Evolutionary conservation across 35 echinoderm and acorn worm species (phyloP).

Genomic region (Heliocidaris tuberculata): DNA sequence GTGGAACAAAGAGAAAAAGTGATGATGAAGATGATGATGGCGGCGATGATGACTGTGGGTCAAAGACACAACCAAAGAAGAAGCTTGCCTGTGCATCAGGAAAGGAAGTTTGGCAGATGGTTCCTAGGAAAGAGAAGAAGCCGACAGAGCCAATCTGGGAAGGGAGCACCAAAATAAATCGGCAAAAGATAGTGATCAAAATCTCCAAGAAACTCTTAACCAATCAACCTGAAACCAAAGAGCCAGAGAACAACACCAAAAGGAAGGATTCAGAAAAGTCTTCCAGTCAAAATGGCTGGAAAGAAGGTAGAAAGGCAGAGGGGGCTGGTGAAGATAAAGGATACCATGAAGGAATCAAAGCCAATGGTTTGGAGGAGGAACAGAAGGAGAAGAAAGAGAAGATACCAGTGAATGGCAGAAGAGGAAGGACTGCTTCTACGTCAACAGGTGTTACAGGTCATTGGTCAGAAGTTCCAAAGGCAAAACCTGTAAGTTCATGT

Average conservation of each 20-base stretch:
- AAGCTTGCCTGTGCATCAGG: background rate
- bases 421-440: background rate
- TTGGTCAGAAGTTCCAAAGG: background rate
- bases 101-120: background rate
- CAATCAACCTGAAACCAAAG: background rate
- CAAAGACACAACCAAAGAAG: background rate
- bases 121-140: background rate
- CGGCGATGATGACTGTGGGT: background rate
- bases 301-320: background rate
- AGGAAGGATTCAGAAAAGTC: background rate
- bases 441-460: background rate
- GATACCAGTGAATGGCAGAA: background rate
- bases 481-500: background rate
- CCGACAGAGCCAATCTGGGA: background rate
- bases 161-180: background rate
- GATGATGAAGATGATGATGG: background rate
- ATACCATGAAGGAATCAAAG: background rate
- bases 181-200: background rate
- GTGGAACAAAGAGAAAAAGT: background rate
- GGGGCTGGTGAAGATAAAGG: background rate
- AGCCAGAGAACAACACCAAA: background rate
- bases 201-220: background rate
- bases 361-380: background rate
- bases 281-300: background rate
- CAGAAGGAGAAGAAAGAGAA: constrained; percentile 22